Evolutionary conservation across 2,888 invertebrate genomes (phyloP).

Genomic region (Rhabditoides inermis): DNA sequence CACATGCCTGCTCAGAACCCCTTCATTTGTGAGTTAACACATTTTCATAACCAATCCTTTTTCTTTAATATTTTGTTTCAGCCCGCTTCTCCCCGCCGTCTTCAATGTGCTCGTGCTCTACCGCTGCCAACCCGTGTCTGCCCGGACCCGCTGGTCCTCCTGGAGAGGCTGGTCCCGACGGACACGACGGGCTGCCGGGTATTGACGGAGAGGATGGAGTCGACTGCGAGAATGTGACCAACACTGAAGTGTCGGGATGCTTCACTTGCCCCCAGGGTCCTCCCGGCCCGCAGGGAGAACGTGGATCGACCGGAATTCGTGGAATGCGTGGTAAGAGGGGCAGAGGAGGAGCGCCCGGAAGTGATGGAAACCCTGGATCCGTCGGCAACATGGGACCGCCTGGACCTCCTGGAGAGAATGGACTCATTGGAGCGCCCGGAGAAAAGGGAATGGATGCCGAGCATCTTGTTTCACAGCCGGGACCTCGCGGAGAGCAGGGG

Average conservation of each 20-base stretch:
- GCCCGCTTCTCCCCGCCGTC: too few relatives aligned
- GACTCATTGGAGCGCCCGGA: neutral
- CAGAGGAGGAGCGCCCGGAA: neutral
- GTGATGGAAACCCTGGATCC: slow-evolving; percentile 1
- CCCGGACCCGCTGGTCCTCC: neutral
- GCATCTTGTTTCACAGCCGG: neutral
- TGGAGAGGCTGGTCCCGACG: neutral
- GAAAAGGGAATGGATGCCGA: neutral
- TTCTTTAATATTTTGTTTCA: too few relatives aligned
- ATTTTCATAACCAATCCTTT: too few relatives aligned
- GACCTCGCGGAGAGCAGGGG: neutral
- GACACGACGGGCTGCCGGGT: neutral
- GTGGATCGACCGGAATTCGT: neutral
- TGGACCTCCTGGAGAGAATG: neutral
- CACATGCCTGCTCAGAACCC: neutral
- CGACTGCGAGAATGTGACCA: too few relatives aligned
- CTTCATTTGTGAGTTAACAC: neutral
- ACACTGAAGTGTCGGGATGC: neutral
- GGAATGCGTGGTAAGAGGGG: neutral
- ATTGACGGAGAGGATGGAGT: neutral
- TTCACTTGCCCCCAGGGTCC: neutral
- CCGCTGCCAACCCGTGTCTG: neutral
- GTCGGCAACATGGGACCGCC: neutral
- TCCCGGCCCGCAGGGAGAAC: neutral
- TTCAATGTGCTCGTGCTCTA: neutral